Percentiles rank a stretch among this genome's conserved stretches.
Conservation (phyloP, 2,888 invertebrate species). For the Nephrotoma flavescens region DNA sequence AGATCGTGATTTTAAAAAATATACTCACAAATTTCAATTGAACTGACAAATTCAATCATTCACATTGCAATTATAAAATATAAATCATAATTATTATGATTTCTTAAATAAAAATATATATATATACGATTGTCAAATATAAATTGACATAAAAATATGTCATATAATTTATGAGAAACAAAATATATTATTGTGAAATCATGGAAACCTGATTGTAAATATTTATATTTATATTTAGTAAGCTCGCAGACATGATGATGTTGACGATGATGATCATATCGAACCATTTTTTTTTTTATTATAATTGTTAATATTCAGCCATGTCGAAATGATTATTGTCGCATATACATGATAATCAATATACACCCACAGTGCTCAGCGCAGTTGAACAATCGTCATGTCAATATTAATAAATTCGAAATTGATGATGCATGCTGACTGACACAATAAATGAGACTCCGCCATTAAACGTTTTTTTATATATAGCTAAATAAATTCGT, state of each 20-base stretch:
- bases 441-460: neutral
- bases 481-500: neutral
- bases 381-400: neutral
- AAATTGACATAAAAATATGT: neutral
- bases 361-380: neutral
- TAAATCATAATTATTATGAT: neutral
- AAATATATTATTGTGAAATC: neutral
- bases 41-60: neutral
- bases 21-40: neutral
- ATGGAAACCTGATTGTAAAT: neutral
- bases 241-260: neutral
- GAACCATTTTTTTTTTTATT: neutral
- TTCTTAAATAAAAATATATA: neutral
- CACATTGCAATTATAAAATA: neutral
- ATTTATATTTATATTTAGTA: neutral
- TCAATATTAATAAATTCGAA: neutral
- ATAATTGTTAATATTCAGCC: neutral
- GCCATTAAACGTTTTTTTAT: neutral
- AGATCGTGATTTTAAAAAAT: neutral
- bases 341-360: neutral
- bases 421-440: neutral
- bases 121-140: neutral
- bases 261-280: neutral
- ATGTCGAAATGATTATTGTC: neutral
- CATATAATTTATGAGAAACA: neutral